phyloP scores from a whole-genome alignment of 2,113 vertebrate species.

The Neolamprologus variostigma region DNA sequence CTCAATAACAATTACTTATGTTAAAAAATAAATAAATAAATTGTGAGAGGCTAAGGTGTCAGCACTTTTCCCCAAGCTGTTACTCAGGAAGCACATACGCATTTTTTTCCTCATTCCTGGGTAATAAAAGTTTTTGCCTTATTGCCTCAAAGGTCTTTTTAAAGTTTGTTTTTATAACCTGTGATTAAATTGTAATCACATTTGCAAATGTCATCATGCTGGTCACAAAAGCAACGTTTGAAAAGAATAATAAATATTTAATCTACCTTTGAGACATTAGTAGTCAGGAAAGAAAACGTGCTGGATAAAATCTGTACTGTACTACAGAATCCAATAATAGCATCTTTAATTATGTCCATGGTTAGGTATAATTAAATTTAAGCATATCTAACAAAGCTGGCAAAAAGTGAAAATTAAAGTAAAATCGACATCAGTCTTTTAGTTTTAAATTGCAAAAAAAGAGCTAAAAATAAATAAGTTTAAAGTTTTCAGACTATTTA shows the following conservation, averaged over 20 bases:
- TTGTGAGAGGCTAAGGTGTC: background rate
- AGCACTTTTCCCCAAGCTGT: background rate
- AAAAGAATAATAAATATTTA: background rate
- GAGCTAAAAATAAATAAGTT: background rate
- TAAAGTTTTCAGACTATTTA: background rate
- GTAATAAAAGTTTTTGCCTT: background rate
- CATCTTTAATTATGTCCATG: background rate
- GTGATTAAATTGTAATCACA: accelerated
- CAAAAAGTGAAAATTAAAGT: background rate
- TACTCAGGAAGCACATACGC: accelerated
- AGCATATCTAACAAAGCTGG: background rate
- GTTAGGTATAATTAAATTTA: background rate
- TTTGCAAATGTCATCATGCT: background rate
- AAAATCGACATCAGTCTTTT: background rate
- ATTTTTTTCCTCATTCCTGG: background rate
- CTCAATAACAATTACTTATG: background rate
- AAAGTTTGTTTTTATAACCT: background rate
- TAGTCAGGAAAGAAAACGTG: background rate
- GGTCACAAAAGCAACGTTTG: background rate
- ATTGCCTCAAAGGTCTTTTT: background rate
- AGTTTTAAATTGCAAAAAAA: background rate
- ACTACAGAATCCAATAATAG: background rate
- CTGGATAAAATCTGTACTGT: background rate
- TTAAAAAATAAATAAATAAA: background rate
- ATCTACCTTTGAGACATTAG: background rate